Base-by-base conservation (phyloP, 1,140 invertebrate genomes). In the Elymnias hypermnestra region DNA sequence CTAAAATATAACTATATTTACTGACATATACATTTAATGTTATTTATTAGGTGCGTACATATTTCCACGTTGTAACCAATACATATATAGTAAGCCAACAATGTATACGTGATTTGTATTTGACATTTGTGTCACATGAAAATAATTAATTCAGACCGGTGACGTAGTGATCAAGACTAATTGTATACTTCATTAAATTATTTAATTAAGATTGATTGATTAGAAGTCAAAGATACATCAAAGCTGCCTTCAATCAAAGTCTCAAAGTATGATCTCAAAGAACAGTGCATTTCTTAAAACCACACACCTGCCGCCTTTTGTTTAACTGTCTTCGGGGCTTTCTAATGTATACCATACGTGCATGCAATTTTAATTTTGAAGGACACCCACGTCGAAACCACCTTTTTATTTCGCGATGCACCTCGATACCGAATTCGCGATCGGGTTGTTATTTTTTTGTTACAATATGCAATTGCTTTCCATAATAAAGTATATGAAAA, bases 331-430 rank as follows among this genome's bases (percentile, higher is more conserved):
- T 49, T 48, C 41, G 8, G 25, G 31, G 46, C 55, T 57, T 60
- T 60, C 48, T 55, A 61, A 57, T 64, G 59, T 59, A 62, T 57
- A 53, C 55, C 37, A 25, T 37, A 46, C 65, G 62, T 61, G 60
- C 12, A 47, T 35, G 17, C 31, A 53, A 63, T 69, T 51, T 56
- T 65, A 58, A 69, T 58, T 55, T 49, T 29, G 19, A 21, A 55
- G 53, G 49, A 54, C 54, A 54, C 59, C 58, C 57, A 60, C 57
- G 48, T 33, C 13, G 59, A 10, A 39, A 23, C 44, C 17, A 17
- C 35, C 23, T 37, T 40, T 48, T 25, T 17, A 35, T 47, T 42
- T 42, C 26, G 18, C 31, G 37, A 39, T 39, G 2, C 6, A 6
- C n/a, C 10, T 48, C 21, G 28, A 40, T 43, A 38, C 12, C 9